Conservation (phyloP, 1,140 invertebrate genomes). For the Drosophila erecta region DNA sequence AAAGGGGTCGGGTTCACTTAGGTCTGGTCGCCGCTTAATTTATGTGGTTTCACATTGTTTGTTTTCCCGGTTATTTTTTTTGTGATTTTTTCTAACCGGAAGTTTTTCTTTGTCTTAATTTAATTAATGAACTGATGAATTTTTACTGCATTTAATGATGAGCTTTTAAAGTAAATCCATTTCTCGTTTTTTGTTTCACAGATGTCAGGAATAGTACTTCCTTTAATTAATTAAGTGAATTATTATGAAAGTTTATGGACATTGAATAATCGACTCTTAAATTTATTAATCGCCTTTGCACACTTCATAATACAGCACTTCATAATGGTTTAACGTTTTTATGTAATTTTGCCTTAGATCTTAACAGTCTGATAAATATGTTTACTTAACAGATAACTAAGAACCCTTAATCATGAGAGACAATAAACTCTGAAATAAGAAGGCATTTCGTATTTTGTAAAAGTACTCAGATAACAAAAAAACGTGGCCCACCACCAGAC, state of each 20-base stretch:
- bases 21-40: slow-evolving; percentile 60
- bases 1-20: slow-evolving; percentile 47
- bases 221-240: slow-evolving; percentile 59
- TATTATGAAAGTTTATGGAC: slow-evolving; percentile 38
- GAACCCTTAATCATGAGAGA: no score
- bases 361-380: background rate
- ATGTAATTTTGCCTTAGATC: background rate
- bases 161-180: slow-evolving; percentile 9
- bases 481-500: background rate
- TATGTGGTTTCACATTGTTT: slow-evolving; percentile 69
- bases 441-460: background rate
- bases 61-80: slow-evolving; percentile 32
- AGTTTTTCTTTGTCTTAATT: slow-evolving; percentile 60
- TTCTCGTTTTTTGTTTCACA: slow-evolving; percentile 10
- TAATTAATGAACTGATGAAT: slow-evolving; percentile 74
- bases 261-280: slow-evolving; percentile 2
- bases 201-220: slow-evolving; percentile 4
- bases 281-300: slow-evolving; percentile 10
- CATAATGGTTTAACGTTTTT: background rate
- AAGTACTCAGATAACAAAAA: background rate
- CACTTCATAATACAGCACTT: no score
- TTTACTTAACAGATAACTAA: no score
- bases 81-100: slow-evolving; percentile 22
- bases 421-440: background rate
- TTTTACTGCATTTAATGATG: slow-evolving; percentile 19